Conservation (phyloP, 23 tunicate species). For the Phallusia fumigata region DNA sequence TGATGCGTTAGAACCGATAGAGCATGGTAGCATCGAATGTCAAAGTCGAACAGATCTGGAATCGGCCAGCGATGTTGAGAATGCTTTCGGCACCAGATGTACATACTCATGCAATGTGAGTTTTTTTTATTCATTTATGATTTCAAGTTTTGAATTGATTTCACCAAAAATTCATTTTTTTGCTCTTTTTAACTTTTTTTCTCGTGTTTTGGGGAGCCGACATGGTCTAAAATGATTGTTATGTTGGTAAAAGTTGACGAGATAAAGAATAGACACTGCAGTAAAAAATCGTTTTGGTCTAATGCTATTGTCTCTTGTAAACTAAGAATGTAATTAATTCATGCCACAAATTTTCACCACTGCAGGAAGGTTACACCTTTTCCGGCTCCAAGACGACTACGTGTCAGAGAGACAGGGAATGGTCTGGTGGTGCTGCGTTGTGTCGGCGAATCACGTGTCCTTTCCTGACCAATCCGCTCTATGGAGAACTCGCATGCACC, state of each 20-base stretch:
- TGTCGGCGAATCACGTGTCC: constrained; percentile 86
- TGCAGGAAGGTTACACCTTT: constrained; percentile 72
- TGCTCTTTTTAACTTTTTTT: no score
- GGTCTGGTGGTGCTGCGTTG: constrained; percentile 62
- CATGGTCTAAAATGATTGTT: no score
- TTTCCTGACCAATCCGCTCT: constrained; percentile 45
- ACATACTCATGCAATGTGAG: constrained; percentile 45
- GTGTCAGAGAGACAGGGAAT: constrained; percentile 50
- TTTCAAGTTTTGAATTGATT: no score
- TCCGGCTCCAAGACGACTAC: constrained; percentile 45
- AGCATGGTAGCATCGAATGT: constrained; percentile 44
- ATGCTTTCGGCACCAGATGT: constrained; percentile 42
- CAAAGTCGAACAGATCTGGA: neutral
- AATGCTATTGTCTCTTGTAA: no score
- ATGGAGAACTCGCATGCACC: constrained; percentile 70
- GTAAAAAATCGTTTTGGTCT: no score
- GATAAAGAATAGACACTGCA: no score
- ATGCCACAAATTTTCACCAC: neutral
- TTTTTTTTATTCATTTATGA: neutral
- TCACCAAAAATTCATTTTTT: no score
- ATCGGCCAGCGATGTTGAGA: neutral
- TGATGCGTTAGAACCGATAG: constrained; percentile 19
- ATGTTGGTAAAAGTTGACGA: no score
- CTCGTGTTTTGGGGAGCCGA: no score
- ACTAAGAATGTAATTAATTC: neutral